Evolutionary conservation across 35 echinoderm and acorn worm genomes (phyloP).

Genomic region (Eucidaris tribuloides): DNA sequence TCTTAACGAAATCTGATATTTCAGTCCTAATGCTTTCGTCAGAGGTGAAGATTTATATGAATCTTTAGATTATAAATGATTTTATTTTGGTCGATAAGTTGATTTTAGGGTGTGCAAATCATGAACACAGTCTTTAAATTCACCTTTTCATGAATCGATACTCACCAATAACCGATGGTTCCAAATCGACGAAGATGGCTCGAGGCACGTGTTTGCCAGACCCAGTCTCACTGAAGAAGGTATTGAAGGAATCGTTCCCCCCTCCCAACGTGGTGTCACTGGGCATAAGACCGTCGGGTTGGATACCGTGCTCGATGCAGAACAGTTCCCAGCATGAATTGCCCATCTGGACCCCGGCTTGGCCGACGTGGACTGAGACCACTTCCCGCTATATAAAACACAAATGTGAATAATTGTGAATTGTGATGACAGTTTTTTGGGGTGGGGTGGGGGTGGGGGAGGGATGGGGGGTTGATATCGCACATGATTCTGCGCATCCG

Average conservation of each 20-base stretch:
- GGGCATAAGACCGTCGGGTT: slow-evolving; percentile 23
- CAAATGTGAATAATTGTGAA: not conserved
- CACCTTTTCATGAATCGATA: too few relatives aligned
- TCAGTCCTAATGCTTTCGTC: too few relatives aligned
- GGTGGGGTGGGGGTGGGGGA: too few relatives aligned
- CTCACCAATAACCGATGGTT: slow-evolving; percentile 26
- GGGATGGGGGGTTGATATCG: too few relatives aligned
- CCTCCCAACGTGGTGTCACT: slow-evolving; percentile 2
- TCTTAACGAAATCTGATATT: too few relatives aligned
- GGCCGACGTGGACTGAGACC: slow-evolving; percentile 21
- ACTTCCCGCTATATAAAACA: slow-evolving; percentile 5
- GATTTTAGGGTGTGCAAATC: too few relatives aligned
- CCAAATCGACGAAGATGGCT: slow-evolving; percentile 18
- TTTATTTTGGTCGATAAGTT: too few relatives aligned
- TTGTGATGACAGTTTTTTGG: too few relatives aligned
- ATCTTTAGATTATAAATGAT: too few relatives aligned
- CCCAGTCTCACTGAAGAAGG: slow-evolving; percentile 36
- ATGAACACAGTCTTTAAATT: too few relatives aligned
- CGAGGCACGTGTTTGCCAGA: slow-evolving; percentile 21
- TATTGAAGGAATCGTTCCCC: slow-evolving; percentile 32
- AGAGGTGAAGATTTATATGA: too few relatives aligned
- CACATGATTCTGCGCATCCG: too few relatives aligned
- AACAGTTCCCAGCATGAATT: slow-evolving; percentile 29
- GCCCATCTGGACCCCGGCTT: slow-evolving; percentile 20
- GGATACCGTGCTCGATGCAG: slow-evolving; percentile 15